Conservation (phyloP, 2,888 invertebrate genomes). For the Cerceris ruficornis region DNA sequence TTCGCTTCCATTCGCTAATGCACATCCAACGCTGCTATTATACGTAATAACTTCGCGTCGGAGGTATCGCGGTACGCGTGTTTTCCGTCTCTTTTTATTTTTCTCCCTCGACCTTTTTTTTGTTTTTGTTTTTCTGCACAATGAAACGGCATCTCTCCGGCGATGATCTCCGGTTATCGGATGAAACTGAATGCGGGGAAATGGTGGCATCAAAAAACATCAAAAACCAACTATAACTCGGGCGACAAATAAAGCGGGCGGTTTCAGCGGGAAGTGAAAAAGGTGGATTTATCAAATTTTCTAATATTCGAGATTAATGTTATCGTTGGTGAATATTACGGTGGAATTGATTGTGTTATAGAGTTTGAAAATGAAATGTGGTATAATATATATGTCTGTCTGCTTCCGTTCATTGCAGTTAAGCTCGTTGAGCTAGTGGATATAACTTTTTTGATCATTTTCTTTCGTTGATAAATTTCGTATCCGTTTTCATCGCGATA, state of each 20-base stretch:
- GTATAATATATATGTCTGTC: too few species aligned
- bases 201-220: constrained; percentile 32
- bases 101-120: background rate
- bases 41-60: constrained; percentile 28
- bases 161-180: constrained; percentile 37
- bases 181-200: constrained; percentile 29
- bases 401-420: too few species aligned
- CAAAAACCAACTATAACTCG: constrained; percentile 20
- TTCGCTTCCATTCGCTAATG: constrained; percentile 33
- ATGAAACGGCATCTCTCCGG: constrained; percentile 5
- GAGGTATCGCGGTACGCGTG: background rate
- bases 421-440: too few species aligned
- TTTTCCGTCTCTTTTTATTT: too few species aligned
- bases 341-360: background rate
- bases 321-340: too few species aligned
- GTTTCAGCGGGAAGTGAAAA: constrained; percentile 26
- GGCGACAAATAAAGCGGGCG: constrained; percentile 26
- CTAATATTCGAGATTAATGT: background rate
- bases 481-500: too few species aligned
- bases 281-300: background rate
- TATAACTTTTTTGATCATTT: too few species aligned
- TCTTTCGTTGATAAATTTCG: too few species aligned
- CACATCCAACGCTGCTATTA: constrained; percentile 15
- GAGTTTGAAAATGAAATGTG: too few species aligned
- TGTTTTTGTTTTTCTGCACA: constrained; percentile 19